Base-by-base conservation (phyloP, 2,888 invertebrate species). In the Meteorus cinctellus region DNA sequence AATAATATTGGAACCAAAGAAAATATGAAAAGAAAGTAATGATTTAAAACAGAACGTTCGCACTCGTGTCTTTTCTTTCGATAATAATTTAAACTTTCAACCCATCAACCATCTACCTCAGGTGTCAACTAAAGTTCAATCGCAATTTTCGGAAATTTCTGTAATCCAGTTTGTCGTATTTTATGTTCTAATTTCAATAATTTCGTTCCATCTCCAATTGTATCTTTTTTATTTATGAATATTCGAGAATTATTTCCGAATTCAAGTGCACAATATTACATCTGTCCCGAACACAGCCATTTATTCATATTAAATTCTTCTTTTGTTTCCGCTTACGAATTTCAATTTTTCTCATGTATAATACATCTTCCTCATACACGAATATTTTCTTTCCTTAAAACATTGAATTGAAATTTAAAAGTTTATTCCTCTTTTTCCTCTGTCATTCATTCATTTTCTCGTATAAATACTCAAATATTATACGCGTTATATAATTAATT, bases 51-150 rank as follows among this genome's bases (percentile, higher is more conserved):
- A 19, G 19, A 55, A 19, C 10, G 19, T 55, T 55, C 24, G 55
- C 55, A 55, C 55, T 55, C 10, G 19, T 55, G 55, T 55, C 19
- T 6, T 55, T 5, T 55, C n/a, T 55, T 1, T 55, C 19, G 24
- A 19, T 55, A 8, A 55, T 19, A 24, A n/a, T 19, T n/a, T 8
- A 6, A 55, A 55, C n/a, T 55, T 55, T 19, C 4, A 55, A 55
- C 19, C 55, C 55, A 55, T 29, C 62, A 62, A 62, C 29, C 62
- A 62, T 27, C 62, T 14, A 62, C n/a, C 31, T 29, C 14, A 27
- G 62, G 62, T 62, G 62, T 62, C 62, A 62, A 29, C 14, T 62
- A 31, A n/a, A 29, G 27, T 62, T 62, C n/a, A 62, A 62, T n/a
- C 62, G 29, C 16, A 14, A 29, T 62, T 1, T 31, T 31, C 8